Conservation (phyloP, 1,140 invertebrate species). For the Platyura marginata region DNA sequence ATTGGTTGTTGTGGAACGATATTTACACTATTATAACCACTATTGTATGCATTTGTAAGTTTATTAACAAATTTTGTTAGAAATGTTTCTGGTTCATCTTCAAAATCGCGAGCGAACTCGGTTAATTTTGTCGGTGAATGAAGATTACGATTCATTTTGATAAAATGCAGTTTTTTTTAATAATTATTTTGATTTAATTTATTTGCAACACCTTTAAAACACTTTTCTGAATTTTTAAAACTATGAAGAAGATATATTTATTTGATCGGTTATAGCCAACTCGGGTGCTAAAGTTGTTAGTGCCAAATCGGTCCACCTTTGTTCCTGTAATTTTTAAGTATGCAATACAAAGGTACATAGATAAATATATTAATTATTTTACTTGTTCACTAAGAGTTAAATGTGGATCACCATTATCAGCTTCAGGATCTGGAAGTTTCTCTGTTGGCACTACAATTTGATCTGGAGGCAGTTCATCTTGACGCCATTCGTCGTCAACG, state of each 20-base stretch:
- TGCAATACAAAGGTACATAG: not conserved
- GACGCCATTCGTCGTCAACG: slow-evolving; percentile 76
- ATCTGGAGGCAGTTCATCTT: slow-evolving; percentile 71
- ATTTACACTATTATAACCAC: slow-evolving; percentile 23
- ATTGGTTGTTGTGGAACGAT: slow-evolving; percentile 1
- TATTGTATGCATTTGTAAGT: slow-evolving; percentile 23
- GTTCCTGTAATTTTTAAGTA: slow-evolving; percentile 26
- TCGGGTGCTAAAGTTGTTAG: slow-evolving; percentile 33
- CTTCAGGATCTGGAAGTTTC: slow-evolving; percentile 84
- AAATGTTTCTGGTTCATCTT: slow-evolving; percentile 17
- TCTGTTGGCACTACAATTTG: slow-evolving; percentile 74
- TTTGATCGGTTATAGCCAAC: slow-evolving; percentile 18
- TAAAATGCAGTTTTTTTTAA: too few species aligned
- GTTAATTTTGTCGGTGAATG: slow-evolving; percentile 50
- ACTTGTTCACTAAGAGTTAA: slow-evolving; percentile 76
- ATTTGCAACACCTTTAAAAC: too few species aligned
- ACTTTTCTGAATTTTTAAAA: too few species aligned
- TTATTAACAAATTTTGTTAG: slow-evolving; percentile 22
- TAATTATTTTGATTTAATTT: too few species aligned
- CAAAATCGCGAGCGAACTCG: slow-evolving; percentile 42
- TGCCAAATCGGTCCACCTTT: slow-evolving; percentile 72
- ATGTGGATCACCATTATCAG: slow-evolving; percentile 78
- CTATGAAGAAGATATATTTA: too few species aligned
- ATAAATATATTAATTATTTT: slow-evolving; percentile 2
- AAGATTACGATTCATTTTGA: slow-evolving; percentile 41